phyloP scores from a whole-genome alignment of 2,797 vertebrate genomes.

The Ibycter americanus region DNA sequence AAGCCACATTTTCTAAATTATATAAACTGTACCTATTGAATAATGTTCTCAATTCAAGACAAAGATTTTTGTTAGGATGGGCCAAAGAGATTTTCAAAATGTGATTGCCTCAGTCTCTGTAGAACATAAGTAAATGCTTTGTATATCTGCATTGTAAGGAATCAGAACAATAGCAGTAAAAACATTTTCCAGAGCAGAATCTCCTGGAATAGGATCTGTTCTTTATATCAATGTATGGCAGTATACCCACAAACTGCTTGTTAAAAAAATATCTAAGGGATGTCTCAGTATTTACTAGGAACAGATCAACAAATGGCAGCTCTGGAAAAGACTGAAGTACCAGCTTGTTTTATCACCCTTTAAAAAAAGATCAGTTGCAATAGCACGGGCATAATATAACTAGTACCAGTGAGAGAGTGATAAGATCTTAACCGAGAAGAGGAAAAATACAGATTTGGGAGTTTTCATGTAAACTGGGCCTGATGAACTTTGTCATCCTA shows the following conservation, averaged over 20 bases:
- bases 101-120: neutral
- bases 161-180: neutral
- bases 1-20: neutral
- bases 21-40: neutral
- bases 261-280: neutral
- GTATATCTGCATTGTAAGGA: neutral
- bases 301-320: neutral
- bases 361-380: neutral
- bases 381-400: neutral
- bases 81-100: neutral
- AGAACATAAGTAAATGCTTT: neutral
- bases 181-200: neutral
- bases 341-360: neutral
- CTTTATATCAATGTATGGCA: neutral
- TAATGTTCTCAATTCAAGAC: neutral
- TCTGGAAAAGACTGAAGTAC: neutral
- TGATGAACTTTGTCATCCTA: neutral
- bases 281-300: neutral
- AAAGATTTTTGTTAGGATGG: neutral
- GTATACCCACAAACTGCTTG: neutral
- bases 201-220: neutral
- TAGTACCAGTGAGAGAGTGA: neutral
- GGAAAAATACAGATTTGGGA: neutral
- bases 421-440: neutral
- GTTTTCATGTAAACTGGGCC: neutral